Evolutionary conservation across 2,797 vertebrate species (phyloP).

Genomic region (Cichlasoma orientale): DNA sequence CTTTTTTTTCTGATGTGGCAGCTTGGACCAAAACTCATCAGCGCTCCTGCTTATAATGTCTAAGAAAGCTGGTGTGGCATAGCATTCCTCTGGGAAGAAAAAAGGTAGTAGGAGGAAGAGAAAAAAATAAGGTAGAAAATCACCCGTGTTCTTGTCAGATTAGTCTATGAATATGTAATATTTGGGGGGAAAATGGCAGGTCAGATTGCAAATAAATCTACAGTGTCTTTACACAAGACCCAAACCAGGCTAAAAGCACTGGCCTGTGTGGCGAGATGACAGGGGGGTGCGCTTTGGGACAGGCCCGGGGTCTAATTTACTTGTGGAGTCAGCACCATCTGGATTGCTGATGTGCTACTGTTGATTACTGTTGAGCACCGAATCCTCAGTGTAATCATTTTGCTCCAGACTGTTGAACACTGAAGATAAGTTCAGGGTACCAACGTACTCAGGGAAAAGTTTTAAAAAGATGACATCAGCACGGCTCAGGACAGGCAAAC

Average conservation of each 20-base stretch:
- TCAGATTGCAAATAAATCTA: neutral
- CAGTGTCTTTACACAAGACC: constrained; percentile 9
- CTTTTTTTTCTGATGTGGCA: constrained; percentile 35
- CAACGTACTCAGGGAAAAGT: neutral
- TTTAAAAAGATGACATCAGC: constrained; percentile 1
- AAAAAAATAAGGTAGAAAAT: constrained; percentile 14
- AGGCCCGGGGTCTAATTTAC: constrained; percentile 46
- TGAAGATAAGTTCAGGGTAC: constrained; percentile 34
- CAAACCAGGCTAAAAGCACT: neutral
- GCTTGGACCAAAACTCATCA: constrained; percentile 46
- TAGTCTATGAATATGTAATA: constrained; percentile 44
- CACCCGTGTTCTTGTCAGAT: constrained; percentile 35
- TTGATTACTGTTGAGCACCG: constrained; percentile 62
- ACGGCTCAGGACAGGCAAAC: neutral
- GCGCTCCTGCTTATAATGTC: constrained; percentile 50
- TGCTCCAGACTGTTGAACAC: constrained; percentile 43
- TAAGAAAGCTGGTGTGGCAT: constrained; percentile 47
- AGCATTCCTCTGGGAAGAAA: constrained; percentile 4
- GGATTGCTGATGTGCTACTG: constrained; percentile 65
- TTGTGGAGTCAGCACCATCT: constrained; percentile 62
- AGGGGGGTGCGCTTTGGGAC: neutral
- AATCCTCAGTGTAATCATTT: constrained; percentile 54
- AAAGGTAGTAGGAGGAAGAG: neutral
- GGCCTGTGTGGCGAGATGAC: constrained; percentile 10
- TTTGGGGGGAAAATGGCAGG: constrained; percentile 5